Base-by-base conservation (phyloP, 1,140 invertebrate genomes). In the Halictus rubicundus region DNA sequence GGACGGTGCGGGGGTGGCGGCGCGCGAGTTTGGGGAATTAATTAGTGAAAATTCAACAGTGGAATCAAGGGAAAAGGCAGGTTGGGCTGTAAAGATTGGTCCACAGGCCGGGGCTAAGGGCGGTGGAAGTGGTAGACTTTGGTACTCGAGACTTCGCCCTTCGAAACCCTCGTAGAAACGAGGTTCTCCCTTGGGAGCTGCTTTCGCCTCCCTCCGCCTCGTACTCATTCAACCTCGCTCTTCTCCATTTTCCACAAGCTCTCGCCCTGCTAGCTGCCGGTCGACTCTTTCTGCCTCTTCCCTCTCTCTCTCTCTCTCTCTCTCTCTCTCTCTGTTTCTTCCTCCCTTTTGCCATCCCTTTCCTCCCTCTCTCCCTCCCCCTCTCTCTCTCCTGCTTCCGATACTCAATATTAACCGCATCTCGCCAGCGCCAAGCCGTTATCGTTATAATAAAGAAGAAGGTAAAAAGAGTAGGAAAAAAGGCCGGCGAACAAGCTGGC, bases 21-120 rank as follows among this genome's bases (percentile, higher is more conserved):
- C 77, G 86, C 80, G 70, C 81, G 76, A 84, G 83, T 86, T 83
- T 77, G 79, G 78, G 87, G 82, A 92, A 92, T 91, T 91, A 91
- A 91, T 91, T 92, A 92, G 87, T 80, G 83, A 83, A 87, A 90
- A 89, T 88, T 84, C 88, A 81, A 89, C 87, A 87, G 73, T 75
- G 57, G 78, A 85, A 85, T 83, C 78, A 54, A 66, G 69, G 70
- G 73, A 81, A 82, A 85, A 84, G 82, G 72, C 65, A 64, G 61
- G 69, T 68, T 49, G 65, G 61, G 60, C 73, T 84, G 75, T 79
- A 88, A 86, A 87, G 83, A 86, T 86, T 85, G 84, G 80, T 75
- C 80, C 54, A 83, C 79, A 46, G 73, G 57, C 72, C 49, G 66
- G 42, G 74, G 27, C 77, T 84, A 83, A 83, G 61, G 83, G 54